Conservation (phyloP, 2,888 invertebrate genomes). For the Metellina segmentata region DNA sequence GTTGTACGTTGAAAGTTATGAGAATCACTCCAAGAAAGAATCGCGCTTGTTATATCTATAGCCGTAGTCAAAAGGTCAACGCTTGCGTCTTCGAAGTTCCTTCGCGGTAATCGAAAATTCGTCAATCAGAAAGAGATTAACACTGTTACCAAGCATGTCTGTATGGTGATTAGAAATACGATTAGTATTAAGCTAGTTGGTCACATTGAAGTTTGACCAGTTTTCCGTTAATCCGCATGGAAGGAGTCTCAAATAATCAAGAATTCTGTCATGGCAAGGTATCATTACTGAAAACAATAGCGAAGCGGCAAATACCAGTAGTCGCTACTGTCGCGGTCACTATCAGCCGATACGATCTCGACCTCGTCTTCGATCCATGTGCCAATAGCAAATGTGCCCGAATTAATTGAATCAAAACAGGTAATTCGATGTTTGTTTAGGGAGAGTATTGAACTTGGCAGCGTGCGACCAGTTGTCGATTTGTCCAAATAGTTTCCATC, state of each 20-base stretch:
- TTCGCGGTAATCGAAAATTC: too few species aligned
- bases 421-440: constrained; percentile 9
- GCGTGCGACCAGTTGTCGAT: constrained; percentile 3
- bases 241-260: neutral
- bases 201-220: too few species aligned
- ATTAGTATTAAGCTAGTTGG: too few species aligned
- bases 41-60: too few species aligned
- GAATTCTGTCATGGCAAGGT: neutral
- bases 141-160: too few species aligned
- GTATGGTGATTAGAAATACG: too few species aligned
- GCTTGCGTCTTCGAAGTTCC: too few species aligned
- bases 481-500: neutral
- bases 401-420: constrained; percentile 30
- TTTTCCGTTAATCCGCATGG: neutral
- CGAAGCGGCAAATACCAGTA: neutral
- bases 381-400: constrained; percentile 2
- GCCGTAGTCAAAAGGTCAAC: too few species aligned
- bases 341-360: neutral
- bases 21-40: too few species aligned
- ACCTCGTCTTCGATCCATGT: neutral
- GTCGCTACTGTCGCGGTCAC: neutral
- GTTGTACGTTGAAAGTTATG: too few species aligned
- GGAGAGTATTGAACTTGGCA: neutral
- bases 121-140: too few species aligned
- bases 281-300: constrained; percentile 25